Evolutionary conservation across 2,888 invertebrate species (phyloP).

Genomic region (Leptinotarsa rubiginosa): DNA sequence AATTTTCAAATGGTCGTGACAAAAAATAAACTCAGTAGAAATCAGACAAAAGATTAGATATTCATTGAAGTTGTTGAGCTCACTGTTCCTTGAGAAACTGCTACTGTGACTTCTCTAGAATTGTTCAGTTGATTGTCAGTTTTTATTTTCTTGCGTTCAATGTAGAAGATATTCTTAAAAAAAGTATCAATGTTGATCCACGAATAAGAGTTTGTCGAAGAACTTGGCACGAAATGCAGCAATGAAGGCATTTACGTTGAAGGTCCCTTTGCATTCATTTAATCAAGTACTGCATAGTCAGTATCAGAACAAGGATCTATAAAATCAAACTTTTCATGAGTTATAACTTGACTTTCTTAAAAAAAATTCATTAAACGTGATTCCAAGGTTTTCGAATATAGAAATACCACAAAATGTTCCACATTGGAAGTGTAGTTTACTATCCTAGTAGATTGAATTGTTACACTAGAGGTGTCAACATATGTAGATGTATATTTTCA

Average conservation of each 20-base stretch:
- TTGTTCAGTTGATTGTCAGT: not conserved
- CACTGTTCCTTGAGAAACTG: constrained; percentile 11
- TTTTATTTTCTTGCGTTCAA: not conserved
- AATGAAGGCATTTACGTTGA: not conserved
- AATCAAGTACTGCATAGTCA: not conserved
- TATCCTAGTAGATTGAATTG: not conserved
- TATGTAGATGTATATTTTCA: not conserved
- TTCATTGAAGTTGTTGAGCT: not conserved
- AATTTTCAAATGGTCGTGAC: too few species aligned
- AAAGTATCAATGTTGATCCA: not conserved
- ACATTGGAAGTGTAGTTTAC: not conserved
- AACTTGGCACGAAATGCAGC: not conserved
- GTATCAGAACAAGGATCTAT: not conserved
- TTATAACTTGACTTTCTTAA: not conserved
- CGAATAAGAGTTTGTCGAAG: not conserved
- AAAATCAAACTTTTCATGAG: not conserved
- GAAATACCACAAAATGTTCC: not conserved
- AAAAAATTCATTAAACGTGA: not conserved
- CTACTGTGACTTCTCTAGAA: not conserved
- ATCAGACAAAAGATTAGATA: not conserved
- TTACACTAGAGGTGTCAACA: not conserved
- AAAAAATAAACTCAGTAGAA: too few species aligned
- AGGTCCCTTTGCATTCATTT: not conserved
- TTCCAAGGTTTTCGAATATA: constrained; percentile 12
- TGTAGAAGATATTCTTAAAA: not conserved